These are phyloP conservation scores for Criorhina ranunculi DNA, from an alignment of 2,888 invertebrate species.

Conservation along the genomic window DNA sequence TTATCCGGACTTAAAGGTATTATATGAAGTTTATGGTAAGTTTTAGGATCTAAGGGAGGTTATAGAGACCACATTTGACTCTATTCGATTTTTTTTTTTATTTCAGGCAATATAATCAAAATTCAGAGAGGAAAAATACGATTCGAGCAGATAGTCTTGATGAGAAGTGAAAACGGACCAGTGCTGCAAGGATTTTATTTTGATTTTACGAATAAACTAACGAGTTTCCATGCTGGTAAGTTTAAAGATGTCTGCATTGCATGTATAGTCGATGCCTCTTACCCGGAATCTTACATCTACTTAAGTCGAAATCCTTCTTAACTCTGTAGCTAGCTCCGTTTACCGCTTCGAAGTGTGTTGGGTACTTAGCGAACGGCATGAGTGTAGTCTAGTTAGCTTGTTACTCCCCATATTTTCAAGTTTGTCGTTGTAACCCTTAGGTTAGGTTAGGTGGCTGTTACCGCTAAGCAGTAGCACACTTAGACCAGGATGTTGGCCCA, in stretches of 20 bases:
- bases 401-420: too few relatives aligned
- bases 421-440: too few relatives aligned
- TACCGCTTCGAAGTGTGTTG: too few relatives aligned
- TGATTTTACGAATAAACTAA: constrained; percentile 80
- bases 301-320: too few relatives aligned
- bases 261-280: too few relatives aligned
- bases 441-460: too few relatives aligned
- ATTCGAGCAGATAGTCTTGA: constrained; percentile 79
- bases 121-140: constrained; percentile 80
- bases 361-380: too few relatives aligned
- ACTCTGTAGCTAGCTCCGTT: too few relatives aligned
- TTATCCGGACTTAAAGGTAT: constrained; percentile 78
- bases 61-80: background rate
- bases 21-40: constrained; percentile 82
- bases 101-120: constrained; percentile 81
- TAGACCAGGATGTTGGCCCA: too few relatives aligned
- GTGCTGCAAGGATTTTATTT: constrained; percentile 81
- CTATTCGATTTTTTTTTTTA: background rate
- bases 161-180: constrained; percentile 81
- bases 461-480: too few relatives aligned
- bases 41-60: background rate
- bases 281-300: too few relatives aligned
- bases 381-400: too few relatives aligned
- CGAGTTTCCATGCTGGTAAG: constrained; percentile 61
- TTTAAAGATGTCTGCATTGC: background rate